These are phyloP conservation scores for Gallinago stenura DNA, from an alignment of 2,797 vertebrate genomes.

Conservation along the genomic window DNA sequence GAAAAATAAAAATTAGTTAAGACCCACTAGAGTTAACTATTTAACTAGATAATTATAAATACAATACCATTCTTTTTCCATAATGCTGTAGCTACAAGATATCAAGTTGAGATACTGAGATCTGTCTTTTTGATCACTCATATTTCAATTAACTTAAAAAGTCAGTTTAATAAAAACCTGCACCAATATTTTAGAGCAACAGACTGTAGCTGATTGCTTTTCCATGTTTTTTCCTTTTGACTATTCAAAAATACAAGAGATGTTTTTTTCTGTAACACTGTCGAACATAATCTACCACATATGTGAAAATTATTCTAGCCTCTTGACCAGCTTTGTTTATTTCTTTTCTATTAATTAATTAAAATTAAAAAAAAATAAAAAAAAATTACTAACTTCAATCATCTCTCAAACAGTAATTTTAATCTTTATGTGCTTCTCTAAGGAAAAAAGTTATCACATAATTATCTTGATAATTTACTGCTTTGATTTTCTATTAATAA, in stretches of 20 bases:
- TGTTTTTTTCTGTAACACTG: neutral
- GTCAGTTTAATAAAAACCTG: neutral
- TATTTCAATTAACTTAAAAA: neutral
- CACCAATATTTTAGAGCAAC: neutral
- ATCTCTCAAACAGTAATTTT: neutral
- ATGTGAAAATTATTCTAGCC: neutral
- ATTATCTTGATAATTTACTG: neutral
- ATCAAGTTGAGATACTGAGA: neutral
- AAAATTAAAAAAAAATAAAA: neutral
- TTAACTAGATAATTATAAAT: neutral
- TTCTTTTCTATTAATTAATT: neutral
- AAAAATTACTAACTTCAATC: neutral
- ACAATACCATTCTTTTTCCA: neutral
- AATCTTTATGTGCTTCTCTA: neutral
- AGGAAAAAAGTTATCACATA: neutral
- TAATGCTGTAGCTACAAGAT: neutral
- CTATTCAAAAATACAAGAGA: neutral
- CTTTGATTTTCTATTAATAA: slow-evolving; percentile 9
- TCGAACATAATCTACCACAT: neutral
- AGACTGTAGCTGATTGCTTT: neutral
- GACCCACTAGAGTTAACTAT: neutral
- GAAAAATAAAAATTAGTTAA: neutral
- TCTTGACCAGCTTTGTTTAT: neutral
- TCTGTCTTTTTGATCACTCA: neutral
- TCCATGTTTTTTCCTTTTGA: accelerated